Conservation (phyloP, 2,113 vertebrate species). For the Lucifuga dentata region DNA sequence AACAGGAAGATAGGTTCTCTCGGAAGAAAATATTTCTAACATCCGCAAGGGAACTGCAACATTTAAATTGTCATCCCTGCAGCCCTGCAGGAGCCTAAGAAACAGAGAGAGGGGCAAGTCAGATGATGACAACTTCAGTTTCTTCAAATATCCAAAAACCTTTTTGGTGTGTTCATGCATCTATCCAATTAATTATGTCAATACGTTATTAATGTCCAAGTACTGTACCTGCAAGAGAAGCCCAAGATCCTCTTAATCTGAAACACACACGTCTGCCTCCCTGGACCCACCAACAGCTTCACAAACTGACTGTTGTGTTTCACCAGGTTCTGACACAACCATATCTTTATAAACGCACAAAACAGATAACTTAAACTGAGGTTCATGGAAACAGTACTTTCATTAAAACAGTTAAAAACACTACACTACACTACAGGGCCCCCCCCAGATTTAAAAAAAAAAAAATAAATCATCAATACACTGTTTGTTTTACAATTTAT, state of each 20-base stretch:
- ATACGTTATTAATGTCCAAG: background rate
- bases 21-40: constrained; percentile 95
- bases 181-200: background rate
- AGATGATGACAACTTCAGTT: background rate
- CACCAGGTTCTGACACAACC: constrained; percentile 96
- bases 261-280: constrained; percentile 92
- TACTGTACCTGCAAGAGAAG: constrained; percentile 93
- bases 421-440: too few relatives aligned
- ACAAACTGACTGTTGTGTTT: constrained; percentile 92
- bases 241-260: constrained; percentile 96
- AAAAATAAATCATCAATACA: too few relatives aligned
- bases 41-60: constrained; percentile 97
- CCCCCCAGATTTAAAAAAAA: too few relatives aligned
- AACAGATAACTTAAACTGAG: background rate
- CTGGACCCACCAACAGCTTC: constrained; percentile 89
- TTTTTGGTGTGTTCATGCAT: constrained; percentile 11
- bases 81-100: constrained; percentile 89
- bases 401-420: too few relatives aligned
- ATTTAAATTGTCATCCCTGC: constrained; percentile 90
- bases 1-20: constrained; percentile 90
- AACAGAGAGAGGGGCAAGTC: constrained; percentile 22
- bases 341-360: constrained; percentile 85
- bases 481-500: too few relatives aligned
- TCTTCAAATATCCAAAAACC: background rate
- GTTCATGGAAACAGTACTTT: too few relatives aligned